These are phyloP conservation scores for Paramormyrops hopkinsi DNA, from an alignment of 2,797 vertebrate genomes.

Conservation along the genomic window DNA sequence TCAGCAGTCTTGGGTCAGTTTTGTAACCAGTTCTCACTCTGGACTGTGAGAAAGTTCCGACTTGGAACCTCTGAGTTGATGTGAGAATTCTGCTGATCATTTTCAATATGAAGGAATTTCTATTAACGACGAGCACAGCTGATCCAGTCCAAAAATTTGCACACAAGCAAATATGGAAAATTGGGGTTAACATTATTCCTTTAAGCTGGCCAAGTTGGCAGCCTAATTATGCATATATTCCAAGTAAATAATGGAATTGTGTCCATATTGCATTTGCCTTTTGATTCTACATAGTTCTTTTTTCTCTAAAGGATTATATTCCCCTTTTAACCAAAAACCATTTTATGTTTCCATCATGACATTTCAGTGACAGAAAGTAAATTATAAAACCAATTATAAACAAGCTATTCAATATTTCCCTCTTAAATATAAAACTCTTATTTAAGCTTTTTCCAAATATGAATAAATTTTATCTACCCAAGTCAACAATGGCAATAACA, in stretches of 20 bases:
- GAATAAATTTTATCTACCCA: background rate
- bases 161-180: constrained; percentile 56
- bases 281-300: constrained; percentile 39
- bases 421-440: background rate
- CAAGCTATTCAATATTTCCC: background rate
- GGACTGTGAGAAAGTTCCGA: background rate
- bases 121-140: constrained; percentile 34
- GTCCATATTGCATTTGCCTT: constrained; percentile 50
- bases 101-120: background rate
- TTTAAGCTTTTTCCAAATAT: background rate
- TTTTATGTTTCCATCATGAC: background rate
- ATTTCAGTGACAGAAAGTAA: background rate
- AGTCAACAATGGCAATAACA: constrained; percentile 6
- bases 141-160: constrained; percentile 42
- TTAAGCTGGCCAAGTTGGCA: constrained; percentile 56
- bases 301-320: constrained; percentile 39
- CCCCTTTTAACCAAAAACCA: constrained; percentile 29
- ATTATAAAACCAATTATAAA: background rate
- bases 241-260: constrained; percentile 56
- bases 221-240: constrained; percentile 37
- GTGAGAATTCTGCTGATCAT: constrained; percentile 3
- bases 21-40: constrained; percentile 7
- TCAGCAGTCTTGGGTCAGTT: background rate
- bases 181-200: constrained; percentile 55
- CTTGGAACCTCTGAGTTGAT: background rate